Conservation (phyloP, 2,113 vertebrate species). For the Centropus bengalensis region DNA sequence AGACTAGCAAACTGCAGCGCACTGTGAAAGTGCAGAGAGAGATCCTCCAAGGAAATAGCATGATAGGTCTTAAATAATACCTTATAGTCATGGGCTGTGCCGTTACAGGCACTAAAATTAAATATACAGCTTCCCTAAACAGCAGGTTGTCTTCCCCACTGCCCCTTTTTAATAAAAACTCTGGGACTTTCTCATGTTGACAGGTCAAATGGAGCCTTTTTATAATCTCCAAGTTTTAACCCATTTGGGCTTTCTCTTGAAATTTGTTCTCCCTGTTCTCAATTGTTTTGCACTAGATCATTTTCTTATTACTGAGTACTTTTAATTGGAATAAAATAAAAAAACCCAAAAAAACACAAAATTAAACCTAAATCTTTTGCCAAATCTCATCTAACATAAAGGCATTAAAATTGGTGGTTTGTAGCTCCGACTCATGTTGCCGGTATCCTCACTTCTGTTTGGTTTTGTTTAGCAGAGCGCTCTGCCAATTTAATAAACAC, state of each 20-base stretch:
- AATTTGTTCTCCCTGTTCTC: neutral
- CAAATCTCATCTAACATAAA: neutral
- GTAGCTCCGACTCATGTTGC: neutral
- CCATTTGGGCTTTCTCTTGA: neutral
- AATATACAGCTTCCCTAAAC: constrained; percentile 41
- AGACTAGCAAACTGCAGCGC: constrained; percentile 6
- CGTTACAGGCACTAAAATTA: constrained; percentile 34
- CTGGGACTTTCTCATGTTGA: constrained; percentile 14
- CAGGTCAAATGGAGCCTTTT: constrained; percentile 21
- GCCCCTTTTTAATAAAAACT: constrained; percentile 49
- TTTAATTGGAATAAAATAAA: constrained; percentile 21
- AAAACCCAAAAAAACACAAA: neutral
- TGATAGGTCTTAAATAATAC: constrained; percentile 35
- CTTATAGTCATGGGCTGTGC: constrained; percentile 22
- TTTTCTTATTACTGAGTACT: neutral
- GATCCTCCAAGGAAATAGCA: constrained; percentile 25
- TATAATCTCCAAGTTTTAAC: neutral
- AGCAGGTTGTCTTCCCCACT: constrained; percentile 36
- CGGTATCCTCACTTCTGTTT: neutral
- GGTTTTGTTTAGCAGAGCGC: constrained; percentile 65
- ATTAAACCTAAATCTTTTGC: neutral
- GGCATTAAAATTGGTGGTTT: neutral
- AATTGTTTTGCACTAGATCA: neutral
- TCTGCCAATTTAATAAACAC: constrained; percentile 65
- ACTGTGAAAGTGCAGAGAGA: constrained; percentile 30